phyloP scores from a whole-genome alignment of 2,113 vertebrate species.

The Micromys minutus region DNA sequence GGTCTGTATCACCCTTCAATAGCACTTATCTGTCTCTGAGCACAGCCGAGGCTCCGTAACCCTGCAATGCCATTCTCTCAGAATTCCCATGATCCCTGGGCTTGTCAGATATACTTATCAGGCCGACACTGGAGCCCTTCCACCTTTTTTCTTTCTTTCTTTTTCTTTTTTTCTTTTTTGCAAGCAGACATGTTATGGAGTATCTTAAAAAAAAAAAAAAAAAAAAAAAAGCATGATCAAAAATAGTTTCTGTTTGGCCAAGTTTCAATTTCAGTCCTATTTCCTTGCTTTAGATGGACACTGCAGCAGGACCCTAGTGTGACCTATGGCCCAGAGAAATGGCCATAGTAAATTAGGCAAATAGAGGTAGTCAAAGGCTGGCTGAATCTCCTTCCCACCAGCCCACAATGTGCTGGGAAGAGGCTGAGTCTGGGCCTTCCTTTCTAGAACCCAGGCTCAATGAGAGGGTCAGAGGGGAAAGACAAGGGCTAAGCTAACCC shows the following conservation, averaged over 20 bases:
- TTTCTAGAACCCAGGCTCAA: neutral
- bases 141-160: neutral
- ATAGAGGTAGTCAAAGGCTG: neutral
- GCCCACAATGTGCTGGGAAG: neutral
- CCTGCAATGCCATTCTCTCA: constrained; percentile 41
- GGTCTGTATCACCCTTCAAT: constrained; percentile 74
- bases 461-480: neutral
- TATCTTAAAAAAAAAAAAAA: constrained; percentile 39
- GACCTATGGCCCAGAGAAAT: neutral
- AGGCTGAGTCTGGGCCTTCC: neutral
- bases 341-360: neutral
- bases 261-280: neutral
- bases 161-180: too few species aligned
- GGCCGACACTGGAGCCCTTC: constrained; percentile 39
- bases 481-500: neutral
- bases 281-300: neutral
- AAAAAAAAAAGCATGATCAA: constrained; percentile 17
- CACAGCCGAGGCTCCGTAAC: constrained; percentile 35
- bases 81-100: constrained; percentile 75
- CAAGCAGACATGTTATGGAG: constrained; percentile 57
- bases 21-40: constrained; percentile 66
- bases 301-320: neutral
- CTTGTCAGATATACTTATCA: constrained; percentile 70
- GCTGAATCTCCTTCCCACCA: neutral
- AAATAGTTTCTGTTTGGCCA: constrained; percentile 67